Percentiles rank a stretch among this genome's conserved stretches.
Evolutionary conservation across 2,797 vertebrate species (phyloP).

Genomic region (Coluber constrictor): DNA sequence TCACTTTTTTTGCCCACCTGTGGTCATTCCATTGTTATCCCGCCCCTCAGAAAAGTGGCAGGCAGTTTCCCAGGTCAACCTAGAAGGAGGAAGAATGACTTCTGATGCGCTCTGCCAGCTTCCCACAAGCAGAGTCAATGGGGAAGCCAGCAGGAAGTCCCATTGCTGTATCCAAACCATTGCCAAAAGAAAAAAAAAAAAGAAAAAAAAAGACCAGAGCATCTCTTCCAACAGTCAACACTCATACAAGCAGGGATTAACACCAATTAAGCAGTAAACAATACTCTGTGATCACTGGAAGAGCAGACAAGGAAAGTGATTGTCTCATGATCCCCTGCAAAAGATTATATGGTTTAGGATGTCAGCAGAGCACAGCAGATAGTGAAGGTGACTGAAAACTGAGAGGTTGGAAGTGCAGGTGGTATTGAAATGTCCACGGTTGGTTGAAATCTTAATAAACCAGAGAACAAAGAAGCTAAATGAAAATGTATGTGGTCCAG

Average conservation of each 20-base stretch:
- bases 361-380: background rate
- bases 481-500: background rate
- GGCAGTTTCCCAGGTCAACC: background rate
- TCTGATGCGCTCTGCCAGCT: background rate
- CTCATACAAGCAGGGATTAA: background rate
- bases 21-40: background rate
- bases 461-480: background rate
- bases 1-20: background rate
- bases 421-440: background rate
- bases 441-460: background rate
- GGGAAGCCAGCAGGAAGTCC: background rate
- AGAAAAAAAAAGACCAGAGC: too few relatives aligned
- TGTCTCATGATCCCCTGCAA: background rate
- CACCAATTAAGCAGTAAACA: background rate
- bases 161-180: background rate
- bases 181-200: too few relatives aligned
- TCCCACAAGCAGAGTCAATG: background rate
- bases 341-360: background rate
- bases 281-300: background rate
- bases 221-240: too few relatives aligned
- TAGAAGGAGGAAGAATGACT: background rate
- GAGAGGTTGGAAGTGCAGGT: background rate
- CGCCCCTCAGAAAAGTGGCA: background rate
- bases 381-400: background rate
- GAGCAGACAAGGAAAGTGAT: background rate